A percentile compares a stretch with the other conserved stretches of the same genome.
Evolutionary conservation across 2,888 invertebrate species (phyloP).

Genomic region (Cryptosula pallasiana): DNA sequence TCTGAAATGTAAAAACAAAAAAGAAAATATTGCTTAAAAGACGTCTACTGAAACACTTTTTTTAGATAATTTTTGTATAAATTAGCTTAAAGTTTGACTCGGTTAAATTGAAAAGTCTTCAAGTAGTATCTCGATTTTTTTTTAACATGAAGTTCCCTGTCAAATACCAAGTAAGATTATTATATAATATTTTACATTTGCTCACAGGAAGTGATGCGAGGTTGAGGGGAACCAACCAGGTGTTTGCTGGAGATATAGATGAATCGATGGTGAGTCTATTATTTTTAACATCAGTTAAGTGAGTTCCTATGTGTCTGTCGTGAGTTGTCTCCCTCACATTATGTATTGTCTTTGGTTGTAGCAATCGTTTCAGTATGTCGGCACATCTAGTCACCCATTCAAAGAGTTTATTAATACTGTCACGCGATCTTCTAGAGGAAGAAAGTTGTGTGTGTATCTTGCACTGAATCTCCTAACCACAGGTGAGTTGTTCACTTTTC

Average conservation of each 20-base stretch:
- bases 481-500: too few relatives aligned
- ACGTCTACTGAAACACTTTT: too few relatives aligned
- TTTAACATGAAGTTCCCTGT: too few relatives aligned
- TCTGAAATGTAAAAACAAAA: too few relatives aligned
- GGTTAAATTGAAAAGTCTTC: too few relatives aligned
- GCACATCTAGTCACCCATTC: background rate
- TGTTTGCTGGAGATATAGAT: slow-evolving; percentile 32
- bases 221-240: slow-evolving; percentile 33
- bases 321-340: background rate
- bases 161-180: too few relatives aligned
- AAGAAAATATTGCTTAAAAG: too few relatives aligned
- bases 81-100: too few relatives aligned
- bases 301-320: too few relatives aligned
- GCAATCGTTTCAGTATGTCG: slow-evolving; percentile 7
- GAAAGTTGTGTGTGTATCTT: background rate
- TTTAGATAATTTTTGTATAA: too few relatives aligned
- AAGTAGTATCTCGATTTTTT: too few relatives aligned
- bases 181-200: slow-evolving; percentile 14
- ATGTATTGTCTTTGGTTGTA: background rate
- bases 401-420: background rate
- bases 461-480: background rate
- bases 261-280: slow-evolving; percentile 18
- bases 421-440: slow-evolving; percentile 2
- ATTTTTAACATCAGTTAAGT: too few relatives aligned
- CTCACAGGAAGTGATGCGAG: slow-evolving; percentile 40